Evolutionary conservation across 2,888 invertebrate species (phyloP).

Genomic region (Saturnia pavonia): DNA sequence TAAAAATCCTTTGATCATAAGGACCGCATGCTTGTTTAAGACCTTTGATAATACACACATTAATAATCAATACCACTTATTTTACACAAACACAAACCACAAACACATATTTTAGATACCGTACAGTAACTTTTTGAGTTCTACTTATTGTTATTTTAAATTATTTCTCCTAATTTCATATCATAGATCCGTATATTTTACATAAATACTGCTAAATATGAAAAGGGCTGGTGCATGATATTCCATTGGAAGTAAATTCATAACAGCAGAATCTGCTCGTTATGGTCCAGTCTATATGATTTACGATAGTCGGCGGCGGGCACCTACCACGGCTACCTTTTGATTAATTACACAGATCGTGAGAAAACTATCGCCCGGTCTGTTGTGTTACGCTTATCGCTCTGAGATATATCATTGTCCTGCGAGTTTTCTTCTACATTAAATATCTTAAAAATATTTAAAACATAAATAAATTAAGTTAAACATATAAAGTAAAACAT

Average conservation of each 20-base stretch:
- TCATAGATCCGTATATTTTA: too few species aligned
- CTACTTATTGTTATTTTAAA: too few species aligned
- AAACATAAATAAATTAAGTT: background rate
- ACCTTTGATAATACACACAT: too few species aligned
- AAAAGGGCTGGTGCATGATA: conserved; percentile 17
- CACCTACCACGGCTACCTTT: conserved; percentile 40
- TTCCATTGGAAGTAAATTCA: conserved; percentile 36
- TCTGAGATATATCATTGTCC: conserved; percentile 49
- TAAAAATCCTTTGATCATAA: too few species aligned
- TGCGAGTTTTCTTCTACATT: background rate
- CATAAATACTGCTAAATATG: background rate
- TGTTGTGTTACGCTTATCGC: conserved; percentile 54
- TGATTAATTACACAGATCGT: conserved; percentile 66
- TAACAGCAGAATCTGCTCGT: conserved; percentile 45
- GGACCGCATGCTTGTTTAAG: too few species aligned
- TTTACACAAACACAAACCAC: too few species aligned
- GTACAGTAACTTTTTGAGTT: too few species aligned
- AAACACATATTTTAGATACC: too few species aligned
- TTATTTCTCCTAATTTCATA: too few species aligned
- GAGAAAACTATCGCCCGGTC: conserved; percentile 68
- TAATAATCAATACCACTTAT: too few species aligned
- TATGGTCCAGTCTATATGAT: conserved; percentile 58
- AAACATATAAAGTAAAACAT: too few species aligned
- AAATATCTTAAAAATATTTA: background rate
- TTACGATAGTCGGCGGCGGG: conserved; percentile 50